Evolutionary conservation across 2,888 invertebrate species (phyloP).

Genomic region (Andrena chrysosceles): DNA sequence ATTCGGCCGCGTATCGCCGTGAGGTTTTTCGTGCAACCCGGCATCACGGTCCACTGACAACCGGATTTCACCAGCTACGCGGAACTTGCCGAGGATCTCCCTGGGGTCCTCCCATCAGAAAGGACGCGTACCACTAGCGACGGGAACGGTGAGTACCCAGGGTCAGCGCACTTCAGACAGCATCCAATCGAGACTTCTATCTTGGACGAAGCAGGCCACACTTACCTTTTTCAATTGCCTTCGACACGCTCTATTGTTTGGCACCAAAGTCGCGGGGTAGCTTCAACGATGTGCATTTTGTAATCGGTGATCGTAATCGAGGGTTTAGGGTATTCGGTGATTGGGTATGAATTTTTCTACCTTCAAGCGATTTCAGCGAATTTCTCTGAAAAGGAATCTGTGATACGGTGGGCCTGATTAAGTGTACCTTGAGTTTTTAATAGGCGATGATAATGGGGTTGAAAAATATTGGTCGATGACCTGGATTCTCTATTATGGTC

Average conservation of each 20-base stretch:
- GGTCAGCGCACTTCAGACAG: slow-evolving; percentile 6
- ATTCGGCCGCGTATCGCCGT: slow-evolving; percentile 1
- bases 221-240: neutral
- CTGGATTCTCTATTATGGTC: neutral
- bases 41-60: neutral
- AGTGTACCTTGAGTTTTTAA: too few relatives aligned
- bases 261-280: neutral
- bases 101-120: neutral
- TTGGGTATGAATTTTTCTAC: too few relatives aligned
- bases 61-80: slow-evolving; percentile 10
- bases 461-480: neutral
- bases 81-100: neutral
- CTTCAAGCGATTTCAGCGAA: too few relatives aligned
- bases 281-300: too few relatives aligned
- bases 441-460: neutral
- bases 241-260: neutral
- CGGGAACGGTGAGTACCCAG: slow-evolving; percentile 42
- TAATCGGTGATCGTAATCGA: too few relatives aligned
- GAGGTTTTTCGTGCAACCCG: neutral
- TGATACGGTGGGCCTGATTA: too few relatives aligned
- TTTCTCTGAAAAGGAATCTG: too few relatives aligned
- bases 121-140: slow-evolving; percentile 10
- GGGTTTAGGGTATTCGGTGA: too few relatives aligned
- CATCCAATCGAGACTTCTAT: neutral
- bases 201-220: neutral